Base-by-base conservation (phyloP, 2,113 vertebrate genomes). In the Cyprinodon tularosa region DNA sequence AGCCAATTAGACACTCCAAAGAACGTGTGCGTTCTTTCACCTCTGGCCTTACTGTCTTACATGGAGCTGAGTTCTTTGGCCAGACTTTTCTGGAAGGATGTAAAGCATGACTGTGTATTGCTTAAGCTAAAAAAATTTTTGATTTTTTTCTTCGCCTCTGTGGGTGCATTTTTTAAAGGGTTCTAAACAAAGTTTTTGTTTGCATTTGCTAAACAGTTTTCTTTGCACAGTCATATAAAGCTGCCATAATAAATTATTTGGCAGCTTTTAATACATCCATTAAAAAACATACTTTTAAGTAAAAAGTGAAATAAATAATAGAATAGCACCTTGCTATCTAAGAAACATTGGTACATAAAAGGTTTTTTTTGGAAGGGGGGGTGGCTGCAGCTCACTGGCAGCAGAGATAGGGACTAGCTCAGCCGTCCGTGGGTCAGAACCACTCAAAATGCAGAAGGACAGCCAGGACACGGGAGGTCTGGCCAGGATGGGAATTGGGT, bases 31-130 rank as follows among this genome's bases (percentile, higher is more conserved):
- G 85, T 70, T 60, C 78, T 66, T 78, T 83, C 37, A 8, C 44
- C 37, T 37, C 6, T 53, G 1, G 60, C 47, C 72, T 83, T 9
- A 2, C 68, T 62, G 57, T 73, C 77, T 57, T 42, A 61, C 66
- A 71, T 74, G 13, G 66, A 86, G 72, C 74, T 71, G 76, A 72
- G 73, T 79, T 62, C 61, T 79, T 81, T 77, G 83, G 80, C 72
- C 70, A 64, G 72, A 63, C 71, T 39, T 44, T 22, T 38, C 66
- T 84, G 74, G 73, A 82, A 39, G 10, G 17, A 65, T 62, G 62
- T 88, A 50, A 50, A 66, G 45, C 62, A 1, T 64, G 69, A 69
- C 72, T 12, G 85, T 74, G 73, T 73, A 50, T 62, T 3, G 17
- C 65, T 68, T 59, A 38, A 20, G 37, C 73, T 10, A 64, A 47